Evolutionary conservation across 2,113 vertebrate species (phyloP).

Genomic region (Cebus imitator): DNA sequence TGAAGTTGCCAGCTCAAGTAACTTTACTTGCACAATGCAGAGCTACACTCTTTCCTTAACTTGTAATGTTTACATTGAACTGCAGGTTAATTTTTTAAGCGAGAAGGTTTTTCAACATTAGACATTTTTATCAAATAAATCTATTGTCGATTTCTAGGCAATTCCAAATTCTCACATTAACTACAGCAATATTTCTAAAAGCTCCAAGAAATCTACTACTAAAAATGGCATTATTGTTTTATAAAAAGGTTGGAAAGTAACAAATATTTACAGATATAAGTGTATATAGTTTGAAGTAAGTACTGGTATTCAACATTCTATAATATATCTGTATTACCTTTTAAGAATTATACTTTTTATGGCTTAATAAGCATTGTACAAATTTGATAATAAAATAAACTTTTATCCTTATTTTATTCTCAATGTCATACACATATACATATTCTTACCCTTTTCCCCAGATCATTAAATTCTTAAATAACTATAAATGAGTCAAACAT

Average conservation of each 20-base stretch:
- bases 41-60: neutral
- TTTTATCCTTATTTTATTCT: too few species aligned
- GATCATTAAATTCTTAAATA: neutral
- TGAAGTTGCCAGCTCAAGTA: too few species aligned
- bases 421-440: too few species aligned
- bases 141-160: neutral
- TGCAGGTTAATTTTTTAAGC: neutral
- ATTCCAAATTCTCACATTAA: neutral
- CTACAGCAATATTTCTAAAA: neutral
- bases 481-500: neutral
- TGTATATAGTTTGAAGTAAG: neutral
- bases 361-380: neutral
- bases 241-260: neutral
- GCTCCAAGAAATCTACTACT: neutral
- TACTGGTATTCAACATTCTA: neutral
- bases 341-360: neutral
- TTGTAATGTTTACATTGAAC: neutral
- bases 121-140: neutral
- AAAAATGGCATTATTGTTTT: neutral
- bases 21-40: neutral
- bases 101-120: neutral
- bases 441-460: neutral
- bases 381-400: too few species aligned
- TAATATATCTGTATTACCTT: neutral
- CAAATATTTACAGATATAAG: neutral